Percentiles rank a stretch among this genome's conserved stretches.
These are phyloP conservation scores for Zapus hudsonius DNA, from an alignment of 2,113 vertebrate species.

Conservation along the genomic window DNA sequence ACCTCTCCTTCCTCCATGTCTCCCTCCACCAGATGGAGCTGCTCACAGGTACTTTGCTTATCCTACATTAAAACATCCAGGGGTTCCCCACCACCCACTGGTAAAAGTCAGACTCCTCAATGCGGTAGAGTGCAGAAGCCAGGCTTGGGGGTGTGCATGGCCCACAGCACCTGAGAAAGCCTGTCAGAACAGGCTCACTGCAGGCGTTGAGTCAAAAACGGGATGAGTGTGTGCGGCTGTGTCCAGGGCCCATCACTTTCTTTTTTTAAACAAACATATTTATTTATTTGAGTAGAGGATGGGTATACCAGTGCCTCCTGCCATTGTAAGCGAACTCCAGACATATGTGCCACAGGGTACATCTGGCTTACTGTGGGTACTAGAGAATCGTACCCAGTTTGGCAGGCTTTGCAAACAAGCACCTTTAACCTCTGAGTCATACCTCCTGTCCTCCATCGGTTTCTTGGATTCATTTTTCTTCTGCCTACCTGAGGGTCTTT, in stretches of 20 bases:
- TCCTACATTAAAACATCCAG: background rate
- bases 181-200: background rate
- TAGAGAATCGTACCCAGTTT: background rate
- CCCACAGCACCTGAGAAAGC: background rate
- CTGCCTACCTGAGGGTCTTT: background rate
- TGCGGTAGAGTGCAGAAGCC: background rate
- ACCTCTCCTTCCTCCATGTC: background rate
- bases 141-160: accelerated
- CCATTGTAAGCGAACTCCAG: too few relatives aligned
- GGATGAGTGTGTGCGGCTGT: background rate
- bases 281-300: background rate
- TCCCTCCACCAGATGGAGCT: background rate
- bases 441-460: too few relatives aligned
- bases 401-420: background rate
- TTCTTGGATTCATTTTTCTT: background rate
- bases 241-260: background rate
- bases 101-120: background rate
- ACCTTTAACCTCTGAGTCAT: background rate
- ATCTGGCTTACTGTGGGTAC: too few relatives aligned
- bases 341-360: too few relatives aligned
- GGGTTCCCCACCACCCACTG: background rate
- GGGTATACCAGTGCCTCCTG: background rate
- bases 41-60: background rate
- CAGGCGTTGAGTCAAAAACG: too few relatives aligned
- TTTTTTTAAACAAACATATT: too few relatives aligned